Conservation (phyloP, 1,140 invertebrate species). For the Megathymus violae region DNA sequence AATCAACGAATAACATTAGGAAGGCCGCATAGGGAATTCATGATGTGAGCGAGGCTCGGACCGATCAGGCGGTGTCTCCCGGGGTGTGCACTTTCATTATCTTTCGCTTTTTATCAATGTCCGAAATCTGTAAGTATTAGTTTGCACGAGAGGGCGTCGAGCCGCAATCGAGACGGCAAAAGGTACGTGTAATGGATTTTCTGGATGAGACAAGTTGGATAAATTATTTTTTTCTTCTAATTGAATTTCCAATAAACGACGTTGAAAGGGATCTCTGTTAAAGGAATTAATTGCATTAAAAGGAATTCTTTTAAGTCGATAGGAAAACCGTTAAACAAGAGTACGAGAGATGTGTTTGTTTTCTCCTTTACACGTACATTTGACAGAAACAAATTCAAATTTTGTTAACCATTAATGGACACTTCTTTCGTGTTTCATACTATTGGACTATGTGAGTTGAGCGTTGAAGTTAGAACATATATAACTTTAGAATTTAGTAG, state of each 20-base stretch:
- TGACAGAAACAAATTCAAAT: no score
- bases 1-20: conserved; percentile 36
- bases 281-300: conserved; percentile 15
- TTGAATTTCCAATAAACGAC: conserved; percentile 32
- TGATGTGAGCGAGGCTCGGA: conserved; percentile 15
- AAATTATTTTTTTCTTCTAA: conserved; percentile 14
- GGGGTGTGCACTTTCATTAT: conserved; percentile 42
- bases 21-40: conserved; percentile 25
- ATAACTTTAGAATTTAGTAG: no score
- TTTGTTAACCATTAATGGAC: not conserved
- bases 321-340: not conserved
- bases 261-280: conserved; percentile 22
- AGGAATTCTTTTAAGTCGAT: not conserved
- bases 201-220: conserved; percentile 14
- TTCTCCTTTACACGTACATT: no score
- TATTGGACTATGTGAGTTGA: no score
- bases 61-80: conserved; percentile 24
- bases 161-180: not conserved
- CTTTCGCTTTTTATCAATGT: conserved; percentile 35
- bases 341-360: not conserved
- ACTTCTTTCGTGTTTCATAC: no score
- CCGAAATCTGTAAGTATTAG: conserved; percentile 10
- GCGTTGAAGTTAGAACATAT: no score
- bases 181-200: conserved; percentile 23
- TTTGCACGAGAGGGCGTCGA: not conserved